Percentiles rank a stretch among this genome's conserved stretches.
Conservation (phyloP, 2,888 invertebrate species). For the Rhogogaster chlorosoma region DNA sequence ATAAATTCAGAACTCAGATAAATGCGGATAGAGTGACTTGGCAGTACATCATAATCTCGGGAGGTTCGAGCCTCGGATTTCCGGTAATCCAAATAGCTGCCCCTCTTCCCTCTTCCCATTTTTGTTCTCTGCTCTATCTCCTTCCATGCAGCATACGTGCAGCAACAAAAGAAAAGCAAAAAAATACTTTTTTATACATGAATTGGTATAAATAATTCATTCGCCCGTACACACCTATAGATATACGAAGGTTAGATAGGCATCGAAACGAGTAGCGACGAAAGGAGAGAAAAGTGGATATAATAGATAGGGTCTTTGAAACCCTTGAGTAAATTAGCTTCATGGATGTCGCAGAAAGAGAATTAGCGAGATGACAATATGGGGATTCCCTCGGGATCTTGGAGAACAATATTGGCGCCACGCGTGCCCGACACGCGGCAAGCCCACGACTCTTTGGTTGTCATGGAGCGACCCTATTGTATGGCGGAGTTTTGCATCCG, state of each 20-base stretch:
- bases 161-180: not conserved
- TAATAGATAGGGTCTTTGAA: not conserved
- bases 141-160: not conserved
- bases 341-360: not conserved
- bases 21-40: conserved; percentile 37
- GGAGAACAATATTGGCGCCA: conserved; percentile 35
- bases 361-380: conserved; percentile 11
- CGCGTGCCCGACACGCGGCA: conserved; percentile 45
- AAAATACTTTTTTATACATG: not conserved
- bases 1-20: conserved; percentile 39
- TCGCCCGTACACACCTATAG: not conserved
- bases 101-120: not conserved
- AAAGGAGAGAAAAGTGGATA: not conserved
- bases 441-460: not conserved
- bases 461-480: not conserved
- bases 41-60: conserved; percentile 39
- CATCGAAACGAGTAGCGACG: not conserved
- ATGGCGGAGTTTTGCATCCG: not conserved
- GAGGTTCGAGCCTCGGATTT: conserved; percentile 30
- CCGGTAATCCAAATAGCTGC: conserved; percentile 23
- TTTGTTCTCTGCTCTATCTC: not conserved
- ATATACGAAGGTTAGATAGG: not conserved
- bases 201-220: not conserved
- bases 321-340: not conserved
- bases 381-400: conserved; percentile 23